phyloP scores from a whole-genome alignment of 1,140 invertebrate species.

The Monochamus saltuarius region DNA sequence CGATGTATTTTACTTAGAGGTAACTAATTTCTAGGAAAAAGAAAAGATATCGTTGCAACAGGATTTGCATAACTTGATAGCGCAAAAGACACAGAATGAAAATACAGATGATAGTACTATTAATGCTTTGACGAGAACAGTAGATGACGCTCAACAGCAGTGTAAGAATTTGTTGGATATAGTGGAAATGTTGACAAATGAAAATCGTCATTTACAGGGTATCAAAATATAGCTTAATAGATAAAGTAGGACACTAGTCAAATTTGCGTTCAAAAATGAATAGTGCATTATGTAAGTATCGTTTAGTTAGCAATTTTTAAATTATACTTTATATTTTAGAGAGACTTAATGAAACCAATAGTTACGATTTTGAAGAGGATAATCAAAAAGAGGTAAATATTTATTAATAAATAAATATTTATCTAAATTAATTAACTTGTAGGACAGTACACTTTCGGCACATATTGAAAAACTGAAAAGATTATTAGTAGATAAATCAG shows the following conservation, averaged over 20 bases:
- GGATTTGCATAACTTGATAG: slow-evolving; percentile 32
- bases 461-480: slow-evolving; percentile 36
- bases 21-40: slow-evolving; percentile 32
- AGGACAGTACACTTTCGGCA: slow-evolving; percentile 22
- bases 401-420: slow-evolving; percentile 3
- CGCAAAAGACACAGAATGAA: slow-evolving; percentile 27
- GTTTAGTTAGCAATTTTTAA: neutral
- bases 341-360: neutral
- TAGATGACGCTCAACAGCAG: slow-evolving; percentile 39
- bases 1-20: slow-evolving; percentile 7
- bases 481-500: slow-evolving; percentile 40
- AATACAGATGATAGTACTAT: slow-evolving; percentile 21
- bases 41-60: slow-evolving; percentile 34
- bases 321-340: neutral
- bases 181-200: slow-evolving; percentile 37
- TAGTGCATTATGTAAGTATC: slow-evolving; percentile 10
- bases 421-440: slow-evolving; percentile 16
- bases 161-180: slow-evolving; percentile 39
- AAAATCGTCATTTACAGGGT: slow-evolving; percentile 39
- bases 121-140: slow-evolving; percentile 23
- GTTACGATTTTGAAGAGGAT: neutral
- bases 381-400: slow-evolving; percentile 19
- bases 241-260: slow-evolving; percentile 2
- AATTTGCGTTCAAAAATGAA: slow-evolving; percentile 18
- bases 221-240: slow-evolving; percentile 11